A percentile compares a stretch with the other conserved stretches of the same genome.
Conservation (phyloP, 1,140 invertebrate genomes). For the Drosophila lacertosa region DNA sequence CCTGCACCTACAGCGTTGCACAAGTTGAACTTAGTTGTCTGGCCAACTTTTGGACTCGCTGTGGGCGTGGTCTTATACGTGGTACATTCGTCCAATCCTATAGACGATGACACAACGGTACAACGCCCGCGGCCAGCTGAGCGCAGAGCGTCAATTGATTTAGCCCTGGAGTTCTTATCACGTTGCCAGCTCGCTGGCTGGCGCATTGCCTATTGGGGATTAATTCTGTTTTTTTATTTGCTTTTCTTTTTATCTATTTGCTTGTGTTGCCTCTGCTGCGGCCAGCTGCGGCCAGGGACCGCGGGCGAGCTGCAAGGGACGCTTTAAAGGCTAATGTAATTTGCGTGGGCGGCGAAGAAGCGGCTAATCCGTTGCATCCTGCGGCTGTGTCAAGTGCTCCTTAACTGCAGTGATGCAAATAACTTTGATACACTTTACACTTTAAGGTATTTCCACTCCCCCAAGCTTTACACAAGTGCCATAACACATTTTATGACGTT, state of each 20-base stretch:
- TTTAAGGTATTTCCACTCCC: too few species aligned
- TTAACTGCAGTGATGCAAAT: not conserved
- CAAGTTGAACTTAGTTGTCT: constrained; percentile 1
- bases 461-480: too few species aligned
- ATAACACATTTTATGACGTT: too few species aligned
- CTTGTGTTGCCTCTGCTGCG: too few species aligned
- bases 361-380: too few species aligned
- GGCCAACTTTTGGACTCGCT: constrained; percentile 9
- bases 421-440: too few species aligned
- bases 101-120: not conserved
- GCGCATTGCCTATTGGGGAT: not conserved
- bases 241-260: constrained; percentile 21
- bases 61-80: not conserved
- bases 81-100: too few species aligned
- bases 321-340: too few species aligned
- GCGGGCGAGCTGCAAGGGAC: not conserved
- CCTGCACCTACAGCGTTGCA: not conserved
- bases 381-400: not conserved
- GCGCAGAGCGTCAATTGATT: constrained; percentile 64
- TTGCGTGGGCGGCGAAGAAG: too few species aligned
- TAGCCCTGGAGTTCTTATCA: constrained; percentile 68
- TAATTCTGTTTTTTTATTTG: constrained; percentile 8
- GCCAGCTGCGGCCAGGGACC: not conserved
- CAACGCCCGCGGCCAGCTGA: constrained; percentile 7
- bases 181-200: constrained; percentile 12